Conservation (phyloP, 2,797 vertebrate genomes). For the Sebastes alutus region DNA sequence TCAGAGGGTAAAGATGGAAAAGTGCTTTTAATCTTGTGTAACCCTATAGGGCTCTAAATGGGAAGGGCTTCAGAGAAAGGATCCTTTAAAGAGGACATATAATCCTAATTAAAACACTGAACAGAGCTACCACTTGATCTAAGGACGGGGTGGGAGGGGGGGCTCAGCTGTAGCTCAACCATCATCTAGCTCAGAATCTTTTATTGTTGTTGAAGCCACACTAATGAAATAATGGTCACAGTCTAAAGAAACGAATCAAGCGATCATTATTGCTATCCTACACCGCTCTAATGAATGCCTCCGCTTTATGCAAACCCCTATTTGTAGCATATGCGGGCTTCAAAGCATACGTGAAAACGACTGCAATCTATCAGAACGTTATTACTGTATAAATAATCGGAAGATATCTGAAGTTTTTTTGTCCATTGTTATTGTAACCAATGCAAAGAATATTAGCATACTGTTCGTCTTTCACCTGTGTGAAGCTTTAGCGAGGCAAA, state of each 20-base stretch:
- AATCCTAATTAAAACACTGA: constrained; percentile 82
- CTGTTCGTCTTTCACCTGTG: background rate
- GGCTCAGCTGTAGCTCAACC: constrained; percentile 47
- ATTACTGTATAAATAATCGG: background rate
- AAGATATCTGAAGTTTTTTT: background rate
- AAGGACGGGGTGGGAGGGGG: background rate
- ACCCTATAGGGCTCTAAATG: constrained; percentile 79
- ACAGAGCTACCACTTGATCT: constrained; percentile 73
- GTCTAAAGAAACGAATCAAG: constrained; percentile 61
- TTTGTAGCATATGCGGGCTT: constrained; percentile 11
- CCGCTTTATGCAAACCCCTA: background rate
- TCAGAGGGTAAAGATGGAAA: constrained; percentile 78
- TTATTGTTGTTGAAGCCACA: constrained; percentile 61
- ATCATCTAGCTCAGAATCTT: constrained; percentile 46
- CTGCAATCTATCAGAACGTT: background rate
- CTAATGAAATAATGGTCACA: constrained; percentile 64
- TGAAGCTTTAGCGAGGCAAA: background rate
- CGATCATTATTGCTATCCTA: constrained; percentile 25
- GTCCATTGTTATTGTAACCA: background rate
- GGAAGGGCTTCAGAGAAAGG: constrained; percentile 67
- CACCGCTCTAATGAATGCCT: constrained; percentile 39
- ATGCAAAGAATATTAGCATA: background rate
- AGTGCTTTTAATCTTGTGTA: constrained; percentile 83
- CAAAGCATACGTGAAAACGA: background rate
- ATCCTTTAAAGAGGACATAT: constrained; percentile 79